A percentile compares a stretch with the other conserved stretches of the same genome.
These are phyloP conservation scores for Nebria salina DNA, from an alignment of 2,888 invertebrate genomes.

Conservation along the genomic window DNA sequence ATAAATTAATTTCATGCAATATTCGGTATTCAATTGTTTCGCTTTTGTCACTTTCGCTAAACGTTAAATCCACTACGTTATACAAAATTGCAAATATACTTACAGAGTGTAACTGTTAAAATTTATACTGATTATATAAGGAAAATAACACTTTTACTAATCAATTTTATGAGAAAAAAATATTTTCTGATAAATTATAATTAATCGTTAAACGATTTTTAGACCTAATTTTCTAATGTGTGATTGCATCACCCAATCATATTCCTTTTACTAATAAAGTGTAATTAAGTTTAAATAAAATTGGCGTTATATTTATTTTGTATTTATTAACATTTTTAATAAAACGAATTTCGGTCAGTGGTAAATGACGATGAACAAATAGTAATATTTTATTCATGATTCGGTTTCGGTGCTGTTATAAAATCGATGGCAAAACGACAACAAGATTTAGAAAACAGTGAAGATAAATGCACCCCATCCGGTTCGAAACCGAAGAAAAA, in stretches of 20 bases:
- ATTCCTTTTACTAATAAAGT: too few species aligned
- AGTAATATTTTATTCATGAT: conserved; percentile 47
- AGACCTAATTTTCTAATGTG: not conserved
- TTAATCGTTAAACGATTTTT: not conserved
- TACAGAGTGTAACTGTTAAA: not conserved
- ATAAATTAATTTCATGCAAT: not conserved
- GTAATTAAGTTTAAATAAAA: too few species aligned
- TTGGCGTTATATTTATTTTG: conserved; percentile 24
- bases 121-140: not conserved
- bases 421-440: not conserved
- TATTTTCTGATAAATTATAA: not conserved
- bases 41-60: not conserved
- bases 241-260: too few species aligned
- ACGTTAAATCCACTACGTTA: too few species aligned
- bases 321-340: conserved; percentile 24
- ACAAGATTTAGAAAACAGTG: conserved; percentile 29
- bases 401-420: conserved; percentile 17
- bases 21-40: not conserved
- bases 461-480: conserved; percentile 14
- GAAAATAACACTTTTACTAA: not conserved
- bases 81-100: too few species aligned
- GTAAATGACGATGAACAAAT: conserved; percentile 41
- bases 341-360: conserved; percentile 33
- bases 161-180: not conserved
- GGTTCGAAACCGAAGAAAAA: not conserved